Evolutionary conservation across 1,140 invertebrate species (phyloP).

Genomic region (Diorhabda carinulata): DNA sequence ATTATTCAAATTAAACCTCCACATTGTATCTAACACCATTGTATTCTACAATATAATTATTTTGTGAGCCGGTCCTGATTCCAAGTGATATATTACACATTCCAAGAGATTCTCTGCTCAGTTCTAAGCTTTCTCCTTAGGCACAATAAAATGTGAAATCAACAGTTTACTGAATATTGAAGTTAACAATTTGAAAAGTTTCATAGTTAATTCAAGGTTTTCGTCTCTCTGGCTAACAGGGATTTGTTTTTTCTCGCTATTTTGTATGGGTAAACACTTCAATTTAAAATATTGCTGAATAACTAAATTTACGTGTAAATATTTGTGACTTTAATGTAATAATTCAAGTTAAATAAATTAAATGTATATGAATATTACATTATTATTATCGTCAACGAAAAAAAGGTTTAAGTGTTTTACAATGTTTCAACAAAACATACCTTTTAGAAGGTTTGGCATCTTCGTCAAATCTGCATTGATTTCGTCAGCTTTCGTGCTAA

Average conservation of each 20-base stretch:
- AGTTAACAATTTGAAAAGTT: neutral
- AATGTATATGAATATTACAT: no score
- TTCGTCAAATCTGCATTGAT: no score
- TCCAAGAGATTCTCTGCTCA: neutral
- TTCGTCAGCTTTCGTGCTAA: no score
- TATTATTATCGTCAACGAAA: no score
- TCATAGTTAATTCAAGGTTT: neutral
- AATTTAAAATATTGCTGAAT: no score
- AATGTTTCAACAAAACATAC: no score
- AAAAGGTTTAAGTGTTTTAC: no score
- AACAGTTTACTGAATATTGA: constrained; percentile 1
- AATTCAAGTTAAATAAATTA: no score
- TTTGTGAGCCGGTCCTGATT: neutral
- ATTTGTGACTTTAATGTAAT: no score
- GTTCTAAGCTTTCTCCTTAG: neutral
- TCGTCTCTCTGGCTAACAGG: neutral
- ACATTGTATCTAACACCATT: neutral
- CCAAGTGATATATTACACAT: neutral
- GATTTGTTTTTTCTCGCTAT: neutral
- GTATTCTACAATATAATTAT: neutral
- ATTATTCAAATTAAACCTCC: neutral
- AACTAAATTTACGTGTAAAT: no score
- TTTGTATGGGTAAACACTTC: no score
- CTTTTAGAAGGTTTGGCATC: no score
- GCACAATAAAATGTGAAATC: neutral